Base-by-base conservation (phyloP, 2,888 invertebrate genomes). In the Chymomyza fuscimana region DNA sequence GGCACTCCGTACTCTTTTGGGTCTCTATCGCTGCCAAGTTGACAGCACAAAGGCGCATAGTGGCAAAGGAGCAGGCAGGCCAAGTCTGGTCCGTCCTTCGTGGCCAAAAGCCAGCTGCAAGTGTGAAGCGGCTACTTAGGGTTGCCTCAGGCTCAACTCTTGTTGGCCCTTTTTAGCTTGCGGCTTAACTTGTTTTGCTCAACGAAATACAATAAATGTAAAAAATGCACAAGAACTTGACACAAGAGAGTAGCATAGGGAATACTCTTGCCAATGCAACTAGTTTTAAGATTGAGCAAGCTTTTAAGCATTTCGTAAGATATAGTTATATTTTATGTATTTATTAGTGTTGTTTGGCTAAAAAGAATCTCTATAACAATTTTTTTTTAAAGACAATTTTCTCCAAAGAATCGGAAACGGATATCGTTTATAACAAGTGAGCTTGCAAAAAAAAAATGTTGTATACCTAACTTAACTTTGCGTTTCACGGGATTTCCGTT, bases 41-140 rank as follows among this genome's bases (percentile, higher is more conserved):
- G 82, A 81, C 82, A 85, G 86, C 72, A 72, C 75, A 75, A 75
- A 74, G 67, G 70, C 22, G 58, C 54, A 73, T 67, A 74, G 70
- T 62, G 70, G 70, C 69, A 63, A 36, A 12, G 32, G 5, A n/a
- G 25, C 16, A 15, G 51, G 67, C 63, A 62, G 51, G 51, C 70
- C 70, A 69, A 76, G 74, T 80, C 83, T 78, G 81, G 80, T 69
- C 70, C 76, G 80, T 69, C 71, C 76, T 80, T 78, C 72, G 22
- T 25, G 22, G 58, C 58, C 16, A 25, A 54, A 25, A 58, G 58
- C 22, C 19, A 58, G 60, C 60, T 19, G 32, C 60, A 60, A 60
- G 60, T 60, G 60, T 60, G 60, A 60, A 60, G 60, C 60, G 54
- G 40, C 54, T 25, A 58, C 58, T 58, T 19, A 19, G 52, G 52